Conservation (phyloP, 2,797 vertebrate species). For the Malurus leucopterus region DNA sequence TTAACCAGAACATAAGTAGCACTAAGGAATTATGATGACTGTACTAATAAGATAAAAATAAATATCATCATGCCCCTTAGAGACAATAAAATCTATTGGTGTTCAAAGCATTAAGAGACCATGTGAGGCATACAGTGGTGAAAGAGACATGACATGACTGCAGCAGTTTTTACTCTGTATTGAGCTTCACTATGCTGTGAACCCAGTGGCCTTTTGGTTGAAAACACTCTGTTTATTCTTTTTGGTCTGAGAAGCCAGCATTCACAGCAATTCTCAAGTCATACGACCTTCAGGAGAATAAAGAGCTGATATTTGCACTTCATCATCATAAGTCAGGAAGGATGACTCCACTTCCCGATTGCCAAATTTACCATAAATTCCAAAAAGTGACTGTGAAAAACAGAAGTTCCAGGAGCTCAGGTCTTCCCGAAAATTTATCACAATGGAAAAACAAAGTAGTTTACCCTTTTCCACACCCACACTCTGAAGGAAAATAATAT, state of each 20-base stretch:
- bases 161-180: not conserved
- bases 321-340: conserved; percentile 35
- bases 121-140: not conserved
- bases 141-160: not conserved
- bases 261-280: conserved; percentile 17
- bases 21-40: not conserved
- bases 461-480: conserved; percentile 1
- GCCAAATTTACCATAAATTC: conserved; percentile 26
- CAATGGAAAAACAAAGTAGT: conserved; percentile 16
- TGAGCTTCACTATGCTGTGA: not conserved
- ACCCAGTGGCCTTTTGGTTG: not conserved
- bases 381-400: not conserved
- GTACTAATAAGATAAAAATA: not conserved
- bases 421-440: conserved; percentile 30
- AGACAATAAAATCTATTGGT: not conserved
- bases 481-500: conserved; percentile 23
- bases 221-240: conserved; percentile 24
- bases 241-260: not conserved
- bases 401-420: conserved; percentile 1
- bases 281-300: conserved; percentile 2
- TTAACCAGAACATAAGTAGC: not conserved
- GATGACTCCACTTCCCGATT: conserved; percentile 41
- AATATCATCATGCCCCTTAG: not conserved
- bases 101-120: not conserved
- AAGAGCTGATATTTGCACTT: conserved; percentile 52